Evolutionary conservation across 2,113 vertebrate genomes (phyloP).

Genomic region (Zosterops hypoxanthus): DNA sequence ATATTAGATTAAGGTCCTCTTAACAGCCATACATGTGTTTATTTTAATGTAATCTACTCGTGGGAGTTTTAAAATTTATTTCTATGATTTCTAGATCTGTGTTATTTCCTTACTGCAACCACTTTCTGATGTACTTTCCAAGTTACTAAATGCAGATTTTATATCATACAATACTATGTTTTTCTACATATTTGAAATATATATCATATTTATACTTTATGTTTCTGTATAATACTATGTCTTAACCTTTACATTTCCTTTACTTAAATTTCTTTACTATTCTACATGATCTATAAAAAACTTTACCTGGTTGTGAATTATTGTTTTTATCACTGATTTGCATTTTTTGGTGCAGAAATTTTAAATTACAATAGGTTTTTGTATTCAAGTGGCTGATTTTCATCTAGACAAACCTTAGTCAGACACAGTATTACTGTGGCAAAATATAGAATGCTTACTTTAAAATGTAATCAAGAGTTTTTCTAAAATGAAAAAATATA

Average conservation of each 20-base stretch:
- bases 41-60: not conserved
- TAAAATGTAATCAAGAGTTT: not conserved
- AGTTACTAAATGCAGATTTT: not conserved
- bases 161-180: not conserved
- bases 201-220: not conserved
- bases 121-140: not conserved
- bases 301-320: not conserved
- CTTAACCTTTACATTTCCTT: not conserved
- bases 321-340: not conserved
- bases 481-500: not conserved
- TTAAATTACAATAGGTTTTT: not conserved
- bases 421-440: not conserved
- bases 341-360: not conserved
- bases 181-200: not conserved
- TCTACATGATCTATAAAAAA: not conserved
- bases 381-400: not conserved
- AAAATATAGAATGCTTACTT: not conserved
- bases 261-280: not conserved
- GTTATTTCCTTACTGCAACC: not conserved
- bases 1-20: not conserved
- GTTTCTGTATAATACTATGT: not conserved
- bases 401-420: not conserved
- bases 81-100: not conserved
- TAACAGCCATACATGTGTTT: not conserved
- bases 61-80: not conserved